Conservation (phyloP, 2,888 invertebrate genomes). For the Dyspetes luteomarginatus region DNA sequence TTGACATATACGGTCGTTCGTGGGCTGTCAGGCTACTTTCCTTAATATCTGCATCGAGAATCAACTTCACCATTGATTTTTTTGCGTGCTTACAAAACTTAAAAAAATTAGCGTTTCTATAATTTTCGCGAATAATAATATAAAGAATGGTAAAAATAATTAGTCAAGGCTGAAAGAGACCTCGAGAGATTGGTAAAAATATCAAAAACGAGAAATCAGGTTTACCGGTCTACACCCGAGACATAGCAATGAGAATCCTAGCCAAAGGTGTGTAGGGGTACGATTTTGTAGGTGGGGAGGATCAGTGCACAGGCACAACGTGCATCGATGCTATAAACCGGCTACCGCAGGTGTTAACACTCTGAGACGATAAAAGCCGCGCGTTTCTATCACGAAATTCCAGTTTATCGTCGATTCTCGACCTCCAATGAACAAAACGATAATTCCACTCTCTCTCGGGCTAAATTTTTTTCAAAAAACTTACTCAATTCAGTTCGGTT, state of each 20-base stretch:
- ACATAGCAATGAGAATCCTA: slow-evolving; percentile 31
- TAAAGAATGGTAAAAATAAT: too few relatives aligned
- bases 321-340: slow-evolving; percentile 37
- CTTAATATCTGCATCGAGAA: too few relatives aligned
- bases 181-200: too few relatives aligned
- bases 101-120: too few relatives aligned
- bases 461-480: background rate
- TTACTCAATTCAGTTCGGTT: slow-evolving; percentile 16
- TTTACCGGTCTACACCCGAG: too few relatives aligned
- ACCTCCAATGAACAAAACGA: slow-evolving; percentile 86
- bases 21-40: too few relatives aligned
- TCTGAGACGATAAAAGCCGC: slow-evolving; percentile 73
- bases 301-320: slow-evolving; percentile 27
- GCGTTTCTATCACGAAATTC: slow-evolving; percentile 64
- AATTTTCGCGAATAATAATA: too few relatives aligned
- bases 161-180: too few relatives aligned
- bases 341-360: slow-evolving; percentile 64
- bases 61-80: too few relatives aligned
- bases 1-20: too few relatives aligned
- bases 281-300: slow-evolving; percentile 33
- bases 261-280: background rate
- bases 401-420: slow-evolving; percentile 69
- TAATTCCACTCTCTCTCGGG: background rate
- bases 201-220: too few relatives aligned
- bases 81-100: too few relatives aligned